Percentiles rank a stretch among this genome's conserved stretches.
Conservation (phyloP, 2,888 invertebrate species). For the Pseudoips prasinana region DNA sequence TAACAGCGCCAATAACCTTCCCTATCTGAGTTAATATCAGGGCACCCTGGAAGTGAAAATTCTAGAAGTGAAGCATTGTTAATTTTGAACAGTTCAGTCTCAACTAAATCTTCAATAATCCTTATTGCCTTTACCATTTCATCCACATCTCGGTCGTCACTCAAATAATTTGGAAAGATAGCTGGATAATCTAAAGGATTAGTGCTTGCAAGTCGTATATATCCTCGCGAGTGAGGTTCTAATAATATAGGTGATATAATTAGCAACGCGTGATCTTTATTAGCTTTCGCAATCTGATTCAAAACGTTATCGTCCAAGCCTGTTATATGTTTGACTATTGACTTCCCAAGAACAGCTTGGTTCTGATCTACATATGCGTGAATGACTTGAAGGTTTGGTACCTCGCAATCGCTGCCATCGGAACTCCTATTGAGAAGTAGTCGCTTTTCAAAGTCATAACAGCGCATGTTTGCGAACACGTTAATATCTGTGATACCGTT, state of each 20-base stretch:
- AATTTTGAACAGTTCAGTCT: slow-evolving; percentile 29
- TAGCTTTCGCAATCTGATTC: slow-evolving; percentile 39
- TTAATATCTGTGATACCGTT: slow-evolving; percentile 50
- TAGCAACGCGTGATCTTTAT: slow-evolving; percentile 37
- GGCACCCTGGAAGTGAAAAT: slow-evolving; percentile 43
- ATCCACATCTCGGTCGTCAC: slow-evolving; percentile 43
- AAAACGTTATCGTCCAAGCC: slow-evolving; percentile 32
- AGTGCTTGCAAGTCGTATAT: slow-evolving; percentile 42
- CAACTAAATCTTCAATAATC: slow-evolving; percentile 43
- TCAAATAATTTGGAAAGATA: slow-evolving; percentile 51
- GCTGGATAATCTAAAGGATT: slow-evolving; percentile 42
- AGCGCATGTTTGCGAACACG: slow-evolving; percentile 47
- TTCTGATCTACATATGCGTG: slow-evolving; percentile 42
- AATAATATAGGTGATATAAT: slow-evolving; percentile 44
- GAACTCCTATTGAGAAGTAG: slow-evolving; percentile 31
- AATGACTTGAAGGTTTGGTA: slow-evolving; percentile 50
- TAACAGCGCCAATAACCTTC: slow-evolving; percentile 56
- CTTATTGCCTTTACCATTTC: slow-evolving; percentile 42
- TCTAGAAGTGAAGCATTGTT: slow-evolving; percentile 38
- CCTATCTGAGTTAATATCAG: slow-evolving; percentile 15
- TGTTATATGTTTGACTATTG: slow-evolving; percentile 23
- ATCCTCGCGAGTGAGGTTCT: slow-evolving; percentile 46
- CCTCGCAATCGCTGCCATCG: slow-evolving; percentile 39
- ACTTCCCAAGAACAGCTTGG: slow-evolving; percentile 19
- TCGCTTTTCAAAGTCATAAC: slow-evolving; percentile 42